phyloP scores from a whole-genome alignment of 2,113 vertebrate genomes.

The Tupaia tana region DNA sequence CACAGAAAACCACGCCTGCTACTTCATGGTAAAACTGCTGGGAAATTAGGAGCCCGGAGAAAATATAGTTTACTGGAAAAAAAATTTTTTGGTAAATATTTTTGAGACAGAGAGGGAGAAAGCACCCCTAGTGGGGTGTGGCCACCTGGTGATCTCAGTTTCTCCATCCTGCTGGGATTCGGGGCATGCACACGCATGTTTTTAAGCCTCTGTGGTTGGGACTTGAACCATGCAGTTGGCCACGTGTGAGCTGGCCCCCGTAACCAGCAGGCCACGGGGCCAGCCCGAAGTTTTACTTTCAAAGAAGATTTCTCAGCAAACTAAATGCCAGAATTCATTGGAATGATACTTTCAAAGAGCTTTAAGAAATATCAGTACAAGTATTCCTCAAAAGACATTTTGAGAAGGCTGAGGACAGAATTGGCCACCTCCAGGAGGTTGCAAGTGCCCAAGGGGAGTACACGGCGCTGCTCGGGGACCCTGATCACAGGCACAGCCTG shows the following conservation, averaged over 20 bases:
- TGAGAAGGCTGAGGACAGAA: background rate
- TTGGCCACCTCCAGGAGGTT: background rate
- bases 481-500: background rate
- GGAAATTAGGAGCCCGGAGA: background rate
- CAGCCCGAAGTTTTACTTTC: background rate
- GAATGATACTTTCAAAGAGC: background rate
- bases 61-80: background rate
- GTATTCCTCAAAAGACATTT: background rate
- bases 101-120: too few species aligned
- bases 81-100: too few species aligned
- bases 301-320: background rate
- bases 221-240: too few species aligned
- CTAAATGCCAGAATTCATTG: background rate
- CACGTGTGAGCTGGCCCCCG: too few species aligned
- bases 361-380: background rate
- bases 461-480: too few species aligned
- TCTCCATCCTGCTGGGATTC: too few species aligned
- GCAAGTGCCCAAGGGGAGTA: background rate
- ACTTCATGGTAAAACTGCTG: background rate
- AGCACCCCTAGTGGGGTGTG: too few species aligned
- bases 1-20: background rate
- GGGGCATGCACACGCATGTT: too few species aligned
- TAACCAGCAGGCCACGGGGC: too few species aligned
- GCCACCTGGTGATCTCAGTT: too few species aligned
- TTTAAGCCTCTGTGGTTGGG: too few species aligned